phyloP scores from a whole-genome alignment of 2,888 invertebrate species.

The Coelinius sp. region DNA sequence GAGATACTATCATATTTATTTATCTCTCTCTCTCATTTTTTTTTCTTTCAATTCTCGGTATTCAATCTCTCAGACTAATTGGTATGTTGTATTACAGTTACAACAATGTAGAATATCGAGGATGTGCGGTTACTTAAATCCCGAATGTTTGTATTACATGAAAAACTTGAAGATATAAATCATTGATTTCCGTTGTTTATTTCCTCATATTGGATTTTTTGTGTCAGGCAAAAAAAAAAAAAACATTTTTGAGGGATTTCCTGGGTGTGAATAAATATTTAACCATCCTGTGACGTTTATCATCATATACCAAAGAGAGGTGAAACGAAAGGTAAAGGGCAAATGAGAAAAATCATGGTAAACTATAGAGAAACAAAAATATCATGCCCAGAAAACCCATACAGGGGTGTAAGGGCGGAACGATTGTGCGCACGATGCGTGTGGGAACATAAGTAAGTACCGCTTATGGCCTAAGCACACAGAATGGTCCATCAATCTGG shows the following conservation, averaged over 20 bases:
- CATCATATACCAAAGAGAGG: conserved; percentile 30
- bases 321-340: conserved; percentile 19
- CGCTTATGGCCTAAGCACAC: conserved; percentile 59
- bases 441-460: conserved; percentile 55
- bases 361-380: conserved; percentile 25
- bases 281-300: conserved; percentile 33
- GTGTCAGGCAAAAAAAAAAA: too few relatives aligned
- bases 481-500: conserved; percentile 69
- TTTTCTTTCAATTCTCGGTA: neutral
- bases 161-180: neutral
- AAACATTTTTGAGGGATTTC: conserved; percentile 3
- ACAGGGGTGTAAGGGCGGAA: conserved; percentile 20
- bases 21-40: neutral
- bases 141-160: neutral
- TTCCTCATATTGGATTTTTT: neutral
- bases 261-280: conserved; percentile 33
- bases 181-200: neutral
- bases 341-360: conserved; percentile 32
- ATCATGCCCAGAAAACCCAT: neutral
- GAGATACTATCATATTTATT: conserved; percentile 7
- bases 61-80: neutral
- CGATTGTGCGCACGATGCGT: conserved; percentile 32
- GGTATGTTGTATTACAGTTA: neutral
- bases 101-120: neutral
- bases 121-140: neutral